Evolutionary conservation across 1,140 invertebrate genomes (phyloP).

Genomic region (Tribolium madens): DNA sequence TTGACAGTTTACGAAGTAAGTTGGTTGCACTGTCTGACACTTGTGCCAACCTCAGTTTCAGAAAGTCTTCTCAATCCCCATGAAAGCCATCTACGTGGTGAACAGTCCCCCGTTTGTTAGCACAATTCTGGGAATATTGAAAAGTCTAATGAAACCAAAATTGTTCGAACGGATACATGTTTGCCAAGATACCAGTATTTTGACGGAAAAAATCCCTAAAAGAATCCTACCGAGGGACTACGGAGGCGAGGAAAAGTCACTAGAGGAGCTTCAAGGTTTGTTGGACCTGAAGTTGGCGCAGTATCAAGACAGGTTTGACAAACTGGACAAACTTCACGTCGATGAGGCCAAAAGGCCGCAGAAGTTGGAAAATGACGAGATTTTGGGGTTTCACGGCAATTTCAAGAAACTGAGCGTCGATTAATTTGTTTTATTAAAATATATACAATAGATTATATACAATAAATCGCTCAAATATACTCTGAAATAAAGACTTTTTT

Average conservation of each 20-base stretch:
- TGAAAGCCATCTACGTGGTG: not conserved
- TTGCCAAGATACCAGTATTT: not conserved
- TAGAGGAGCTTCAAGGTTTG: slow-evolving; percentile 12
- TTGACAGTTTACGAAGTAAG: not conserved
- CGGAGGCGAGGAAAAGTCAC: slow-evolving; percentile 13
- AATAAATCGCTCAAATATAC: slow-evolving; percentile 64
- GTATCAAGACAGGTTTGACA: slow-evolving; percentile 4
- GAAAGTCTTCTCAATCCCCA: not conserved
- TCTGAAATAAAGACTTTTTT: slow-evolving; percentile 71
- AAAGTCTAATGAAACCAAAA: slow-evolving; percentile 13
- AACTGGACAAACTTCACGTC: not conserved
- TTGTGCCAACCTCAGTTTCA: not conserved
- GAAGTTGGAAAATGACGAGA: slow-evolving; percentile 10
- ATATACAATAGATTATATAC: slow-evolving; percentile 2
- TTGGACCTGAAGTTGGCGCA: not conserved
- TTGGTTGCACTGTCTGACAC: not conserved
- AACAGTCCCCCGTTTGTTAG: not conserved
- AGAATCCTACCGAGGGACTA: not conserved
- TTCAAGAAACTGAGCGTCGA: slow-evolving; percentile 10
- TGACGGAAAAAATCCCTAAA: not conserved
- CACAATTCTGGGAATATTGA: not conserved
- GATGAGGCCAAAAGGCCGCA: not conserved
- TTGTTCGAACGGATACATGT: not conserved
- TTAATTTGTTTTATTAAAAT: not conserved
- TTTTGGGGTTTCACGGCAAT: slow-evolving; percentile 20